phyloP scores from a whole-genome alignment of 2,797 vertebrate genomes.

The Melanotaenia nigrans region DNA sequence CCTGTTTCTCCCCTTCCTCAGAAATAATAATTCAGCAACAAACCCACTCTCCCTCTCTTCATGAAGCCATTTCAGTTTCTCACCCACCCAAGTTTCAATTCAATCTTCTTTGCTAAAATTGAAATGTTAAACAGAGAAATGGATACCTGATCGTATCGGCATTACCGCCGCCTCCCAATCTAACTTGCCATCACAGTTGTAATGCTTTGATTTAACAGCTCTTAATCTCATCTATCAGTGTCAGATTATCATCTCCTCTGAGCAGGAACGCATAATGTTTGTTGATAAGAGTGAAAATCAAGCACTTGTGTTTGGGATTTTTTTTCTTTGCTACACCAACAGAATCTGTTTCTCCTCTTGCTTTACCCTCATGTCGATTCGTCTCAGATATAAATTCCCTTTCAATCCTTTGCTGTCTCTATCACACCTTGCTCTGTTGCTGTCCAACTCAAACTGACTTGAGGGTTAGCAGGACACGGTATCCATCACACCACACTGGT shows the following conservation, averaged over 20 bases:
- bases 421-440: constrained; percentile 13
- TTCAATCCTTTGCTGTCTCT: neutral
- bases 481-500: constrained; percentile 43
- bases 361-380: constrained; percentile 3
- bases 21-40: neutral
- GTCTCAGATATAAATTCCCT: constrained; percentile 17
- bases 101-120: neutral
- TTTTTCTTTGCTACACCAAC: neutral
- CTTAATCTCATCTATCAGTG: constrained; percentile 41
- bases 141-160: constrained; percentile 17
- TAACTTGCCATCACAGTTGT: constrained; percentile 7
- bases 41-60: neutral
- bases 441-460: constrained; percentile 25
- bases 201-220: constrained; percentile 34
- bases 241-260: constrained; percentile 32
- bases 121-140: constrained; percentile 23
- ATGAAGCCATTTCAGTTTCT: constrained; percentile 1
- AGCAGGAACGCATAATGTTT: neutral
- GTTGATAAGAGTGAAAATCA: neutral
- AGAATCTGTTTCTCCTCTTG: neutral
- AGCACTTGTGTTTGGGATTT: neutral
- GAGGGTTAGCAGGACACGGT: constrained; percentile 32
- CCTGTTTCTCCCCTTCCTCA: neutral
- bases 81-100: neutral
- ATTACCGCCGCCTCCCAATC: constrained; percentile 28